Evolutionary conservation across 2,113 vertebrate genomes (phyloP).

Genomic region (Polypterus senegalus): DNA sequence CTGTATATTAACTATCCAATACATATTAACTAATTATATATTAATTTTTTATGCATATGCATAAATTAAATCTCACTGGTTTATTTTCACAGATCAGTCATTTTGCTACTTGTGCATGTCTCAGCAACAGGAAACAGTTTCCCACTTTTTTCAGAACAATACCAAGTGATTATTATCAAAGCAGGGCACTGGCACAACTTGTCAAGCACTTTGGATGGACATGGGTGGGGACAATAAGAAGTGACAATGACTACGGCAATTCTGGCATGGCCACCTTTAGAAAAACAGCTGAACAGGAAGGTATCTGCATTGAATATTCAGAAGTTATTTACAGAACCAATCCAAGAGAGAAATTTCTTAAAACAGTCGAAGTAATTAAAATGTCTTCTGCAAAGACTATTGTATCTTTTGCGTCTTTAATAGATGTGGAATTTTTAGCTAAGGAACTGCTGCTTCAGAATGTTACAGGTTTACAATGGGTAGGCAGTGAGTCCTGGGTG

Average conservation of each 20-base stretch:
- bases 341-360: constrained; percentile 29
- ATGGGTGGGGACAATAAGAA: constrained; percentile 53
- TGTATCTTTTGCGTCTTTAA: constrained; percentile 44
- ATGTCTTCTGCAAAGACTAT: constrained; percentile 39
- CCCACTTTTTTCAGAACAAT: constrained; percentile 57
- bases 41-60: not conserved
- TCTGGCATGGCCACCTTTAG: constrained; percentile 51
- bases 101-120: constrained; percentile 54
- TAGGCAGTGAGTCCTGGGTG: constrained; percentile 58
- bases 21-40: not conserved
- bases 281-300: constrained; percentile 36
- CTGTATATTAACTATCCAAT: not conserved
- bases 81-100: constrained; percentile 44
- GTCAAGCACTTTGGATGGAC: constrained; percentile 54
- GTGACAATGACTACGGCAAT: constrained; percentile 55
- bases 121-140: constrained; percentile 47
- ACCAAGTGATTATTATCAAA: constrained; percentile 54
- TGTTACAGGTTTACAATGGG: constrained; percentile 47
- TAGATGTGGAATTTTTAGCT: constrained; percentile 43
- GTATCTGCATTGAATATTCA: constrained; percentile 50
- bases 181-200: constrained; percentile 48
- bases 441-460: constrained; percentile 48
- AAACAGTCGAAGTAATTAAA: constrained; percentile 36
- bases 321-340: constrained; percentile 45
- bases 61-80: not conserved